A percentile compares a stretch with the other conserved stretches of the same genome.
phyloP scores from a whole-genome alignment of 2,797 vertebrate genomes.

The Chromis chromis region DNA sequence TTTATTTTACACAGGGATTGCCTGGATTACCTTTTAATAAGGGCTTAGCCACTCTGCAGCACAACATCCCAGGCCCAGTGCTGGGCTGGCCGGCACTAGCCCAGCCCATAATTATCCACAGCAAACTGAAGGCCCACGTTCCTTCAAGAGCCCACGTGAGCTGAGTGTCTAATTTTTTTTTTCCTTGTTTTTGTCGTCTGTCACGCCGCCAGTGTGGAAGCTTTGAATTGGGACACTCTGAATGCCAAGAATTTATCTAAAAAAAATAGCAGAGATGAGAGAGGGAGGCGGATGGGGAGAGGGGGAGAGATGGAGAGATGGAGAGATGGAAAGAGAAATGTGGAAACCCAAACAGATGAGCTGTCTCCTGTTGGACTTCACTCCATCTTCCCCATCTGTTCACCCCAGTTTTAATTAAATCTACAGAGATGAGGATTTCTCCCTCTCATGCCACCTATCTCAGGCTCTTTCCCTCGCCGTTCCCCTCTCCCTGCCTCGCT shows the following conservation, averaged over 20 bases:
- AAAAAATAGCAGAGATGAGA: constrained; percentile 52
- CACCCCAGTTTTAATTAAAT: constrained; percentile 98
- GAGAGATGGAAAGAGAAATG: constrained; percentile 61
- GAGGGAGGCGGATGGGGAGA: constrained; percentile 30
- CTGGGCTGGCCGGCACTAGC: constrained; percentile 49
- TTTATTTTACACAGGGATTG: constrained; percentile 82
- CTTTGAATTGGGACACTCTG: constrained; percentile 77
- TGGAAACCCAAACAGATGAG: constrained; percentile 92
- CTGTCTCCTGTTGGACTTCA: constrained; percentile 92
- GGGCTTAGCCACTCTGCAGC: constrained; percentile 77
- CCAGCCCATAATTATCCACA: constrained; percentile 76
- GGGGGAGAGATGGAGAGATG: constrained; percentile 51
- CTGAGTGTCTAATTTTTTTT: constrained; percentile 58
- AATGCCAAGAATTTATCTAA: constrained; percentile 90
- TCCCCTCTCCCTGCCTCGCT: constrained; percentile 58
- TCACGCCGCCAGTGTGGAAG: constrained; percentile 83
- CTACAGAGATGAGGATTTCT: constrained; percentile 90
- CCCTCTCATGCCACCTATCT: constrained; percentile 71
- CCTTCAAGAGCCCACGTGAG: constrained; percentile 73
- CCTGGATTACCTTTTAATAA: constrained; percentile 85
- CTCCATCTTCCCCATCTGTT: constrained; percentile 98
- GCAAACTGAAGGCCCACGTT: constrained; percentile 67
- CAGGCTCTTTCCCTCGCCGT: constrained; percentile 44
- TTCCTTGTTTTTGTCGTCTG: constrained; percentile 66
- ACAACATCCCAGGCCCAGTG: constrained; percentile 64